Evolutionary conservation across 2,113 vertebrate species (phyloP).

Genomic region (Scolopax mira): DNA sequence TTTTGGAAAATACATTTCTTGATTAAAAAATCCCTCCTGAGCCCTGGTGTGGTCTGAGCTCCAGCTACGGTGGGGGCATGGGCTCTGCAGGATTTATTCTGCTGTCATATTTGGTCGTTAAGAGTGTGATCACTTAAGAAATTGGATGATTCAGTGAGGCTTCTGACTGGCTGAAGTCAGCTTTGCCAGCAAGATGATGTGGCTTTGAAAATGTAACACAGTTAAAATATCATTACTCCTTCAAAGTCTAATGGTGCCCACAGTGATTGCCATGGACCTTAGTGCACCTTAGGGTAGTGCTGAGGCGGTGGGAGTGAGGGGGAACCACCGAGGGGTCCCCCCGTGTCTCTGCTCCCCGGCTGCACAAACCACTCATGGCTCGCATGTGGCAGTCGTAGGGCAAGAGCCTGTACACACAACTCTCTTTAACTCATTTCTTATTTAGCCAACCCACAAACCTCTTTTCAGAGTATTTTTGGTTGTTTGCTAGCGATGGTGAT

Average conservation of each 20-base stretch:
- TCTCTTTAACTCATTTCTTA: background rate
- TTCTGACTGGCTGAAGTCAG: background rate
- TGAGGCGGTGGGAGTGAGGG: rapidly evolving
- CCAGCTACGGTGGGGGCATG: background rate
- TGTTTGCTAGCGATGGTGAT: background rate
- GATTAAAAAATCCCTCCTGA: background rate
- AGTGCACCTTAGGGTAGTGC: too few species aligned
- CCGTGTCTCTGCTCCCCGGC: background rate
- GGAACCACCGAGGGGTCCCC: too few species aligned
- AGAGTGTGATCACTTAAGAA: background rate
- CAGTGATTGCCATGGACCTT: background rate
- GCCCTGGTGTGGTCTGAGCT: background rate
- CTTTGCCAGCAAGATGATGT: background rate
- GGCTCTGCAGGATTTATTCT: background rate
- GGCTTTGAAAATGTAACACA: background rate
- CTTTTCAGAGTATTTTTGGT: background rate
- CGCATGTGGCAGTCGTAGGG: rapidly evolving
- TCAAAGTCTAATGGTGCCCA: background rate
- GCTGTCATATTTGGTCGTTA: rapidly evolving
- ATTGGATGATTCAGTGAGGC: background rate
- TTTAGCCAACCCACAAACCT: background rate
- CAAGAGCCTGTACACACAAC: background rate
- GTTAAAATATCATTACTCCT: background rate
- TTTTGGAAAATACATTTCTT: background rate
- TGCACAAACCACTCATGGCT: background rate